Evolutionary conservation across 1,140 invertebrate species (phyloP), one percentile per base, ranked within the genome.

Genomic region (Apis laboriosa): DNA sequence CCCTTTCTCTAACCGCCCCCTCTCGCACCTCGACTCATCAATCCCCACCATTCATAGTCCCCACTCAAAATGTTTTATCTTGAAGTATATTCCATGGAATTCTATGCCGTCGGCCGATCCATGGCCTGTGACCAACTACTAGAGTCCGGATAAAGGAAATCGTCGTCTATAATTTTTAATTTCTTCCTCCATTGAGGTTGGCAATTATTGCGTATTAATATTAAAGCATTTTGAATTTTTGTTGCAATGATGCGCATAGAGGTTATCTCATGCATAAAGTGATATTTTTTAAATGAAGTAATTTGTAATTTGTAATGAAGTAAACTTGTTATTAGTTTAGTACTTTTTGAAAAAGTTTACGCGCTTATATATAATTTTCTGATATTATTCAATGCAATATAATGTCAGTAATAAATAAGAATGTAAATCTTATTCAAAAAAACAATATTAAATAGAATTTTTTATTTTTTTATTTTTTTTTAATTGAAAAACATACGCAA

Each of bases 21-120:
- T 49, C n/a, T 61, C 63, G 56, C 60, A 60, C 15, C 77, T 68
- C n/a, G 8, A 21, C 66, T 28, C 67, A 3, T 49, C 51, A 7
- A 34, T 64, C 56, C 55, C 73, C 56, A 19, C 34, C 64, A 13
- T 0, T 58, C 9, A 11, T 5, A 8, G 3, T 61, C 58, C 19
- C 11, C 24, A 43, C 34, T 28, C 63, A 87, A 86, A 87, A 86
- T 83, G 61, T 56, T 64, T 73, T 77, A 87, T 84, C 80, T 80
- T 12, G 51, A 9, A 64, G 9, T 56, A 28, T 58, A 87, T 84
- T 70, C 60, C 13, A 17, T 77, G 66, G 77, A 79, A 87, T 87
- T 86, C 83, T 55, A 56, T 56, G 64, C 19, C 4, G 43, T 63
- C 67, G 80, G 49, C 13, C 43, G 75, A 56, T 67, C 55, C 34